phyloP scores from a whole-genome alignment of 2,113 vertebrate species.

The Chionis minor region DNA sequence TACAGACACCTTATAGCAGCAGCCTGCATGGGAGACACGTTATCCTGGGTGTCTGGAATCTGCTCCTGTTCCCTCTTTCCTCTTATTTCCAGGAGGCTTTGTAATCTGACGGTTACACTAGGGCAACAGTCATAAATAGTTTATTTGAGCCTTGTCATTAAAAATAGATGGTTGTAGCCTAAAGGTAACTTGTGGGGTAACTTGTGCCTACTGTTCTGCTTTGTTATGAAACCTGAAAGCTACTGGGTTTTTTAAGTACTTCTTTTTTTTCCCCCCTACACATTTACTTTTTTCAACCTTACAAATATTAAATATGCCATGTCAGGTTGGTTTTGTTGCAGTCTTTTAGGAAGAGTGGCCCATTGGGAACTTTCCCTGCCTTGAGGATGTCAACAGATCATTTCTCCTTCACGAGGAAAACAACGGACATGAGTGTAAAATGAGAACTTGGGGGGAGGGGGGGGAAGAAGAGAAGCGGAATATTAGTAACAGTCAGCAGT shows the following conservation, averaged over 20 bases:
- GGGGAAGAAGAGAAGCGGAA: not conserved
- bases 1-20: rapidly evolving
- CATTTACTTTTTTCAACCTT: not conserved
- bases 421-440: not conserved
- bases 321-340: not conserved
- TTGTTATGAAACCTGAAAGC: not conserved
- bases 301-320: not conserved
- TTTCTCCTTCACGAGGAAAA: not conserved
- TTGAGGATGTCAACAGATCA: not conserved
- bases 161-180: conserved; percentile 18
- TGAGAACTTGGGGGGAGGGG: not conserved
- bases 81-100: not conserved
- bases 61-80: not conserved
- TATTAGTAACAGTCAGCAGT: not conserved
- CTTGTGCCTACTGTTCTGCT: not conserved
- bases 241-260: not conserved
- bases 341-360: not conserved
- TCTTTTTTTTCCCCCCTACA: not conserved
- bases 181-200: not conserved
- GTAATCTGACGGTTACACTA: not conserved
- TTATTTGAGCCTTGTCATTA: not conserved
- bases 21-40: not conserved
- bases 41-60: not conserved
- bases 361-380: not conserved
- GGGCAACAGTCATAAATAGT: not conserved